Evolutionary conservation across 2,797 vertebrate species (phyloP).

Genomic region (Harpagifer antarcticus): DNA sequence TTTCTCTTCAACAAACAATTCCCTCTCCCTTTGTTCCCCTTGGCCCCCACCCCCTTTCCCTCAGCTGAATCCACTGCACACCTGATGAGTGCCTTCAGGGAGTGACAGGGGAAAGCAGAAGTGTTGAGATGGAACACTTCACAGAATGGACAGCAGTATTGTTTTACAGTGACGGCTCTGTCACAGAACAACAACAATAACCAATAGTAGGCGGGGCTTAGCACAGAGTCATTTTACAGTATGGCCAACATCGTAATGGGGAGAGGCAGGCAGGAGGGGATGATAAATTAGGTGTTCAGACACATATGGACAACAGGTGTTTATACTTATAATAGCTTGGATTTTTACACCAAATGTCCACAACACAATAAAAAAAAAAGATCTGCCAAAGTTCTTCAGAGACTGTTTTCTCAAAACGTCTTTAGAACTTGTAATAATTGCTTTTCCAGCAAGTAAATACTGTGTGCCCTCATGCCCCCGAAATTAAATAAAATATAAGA

Average conservation of each 20-base stretch:
- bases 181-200: too few relatives aligned
- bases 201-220: too few relatives aligned
- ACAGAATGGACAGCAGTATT: too few relatives aligned
- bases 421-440: constrained; percentile 61
- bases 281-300: not conserved
- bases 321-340: not conserved
- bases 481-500: constrained; percentile 56
- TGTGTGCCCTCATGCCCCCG: constrained; percentile 42
- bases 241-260: not conserved
- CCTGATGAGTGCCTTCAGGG: too few relatives aligned
- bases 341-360: constrained; percentile 16
- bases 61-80: too few relatives aligned
- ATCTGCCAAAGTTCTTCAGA: constrained; percentile 31
- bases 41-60: too few relatives aligned
- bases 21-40: too few relatives aligned
- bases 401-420: constrained; percentile 39
- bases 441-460: constrained; percentile 51
- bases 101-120: too few relatives aligned
- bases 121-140: too few relatives aligned
- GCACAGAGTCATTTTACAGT: not conserved
- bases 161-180: too few relatives aligned
- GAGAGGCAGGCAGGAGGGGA: not conserved
- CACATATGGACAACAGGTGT: constrained; percentile 19
- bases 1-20: too few relatives aligned
- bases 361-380: constrained; percentile 22